Percentiles rank a stretch among this genome's conserved stretches.
Conservation (phyloP, 2,113 vertebrate genomes). For the Ondatra zibethicus region DNA sequence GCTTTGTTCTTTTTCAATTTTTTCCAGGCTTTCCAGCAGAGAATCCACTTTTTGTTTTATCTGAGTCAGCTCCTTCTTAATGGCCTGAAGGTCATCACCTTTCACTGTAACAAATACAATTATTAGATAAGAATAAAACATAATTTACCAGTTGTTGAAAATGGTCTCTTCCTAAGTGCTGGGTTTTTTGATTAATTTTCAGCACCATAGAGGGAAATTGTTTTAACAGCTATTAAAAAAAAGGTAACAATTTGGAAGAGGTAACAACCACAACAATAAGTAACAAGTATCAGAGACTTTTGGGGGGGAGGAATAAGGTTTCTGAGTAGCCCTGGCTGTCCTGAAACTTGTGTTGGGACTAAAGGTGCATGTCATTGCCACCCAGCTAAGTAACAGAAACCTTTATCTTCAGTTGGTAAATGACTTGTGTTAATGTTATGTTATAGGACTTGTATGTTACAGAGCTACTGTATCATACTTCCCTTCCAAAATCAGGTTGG, state of each 20-base stretch:
- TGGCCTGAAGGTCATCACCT: slow-evolving; percentile 92
- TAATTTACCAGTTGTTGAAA: slow-evolving; percentile 11
- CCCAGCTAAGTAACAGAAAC: no score
- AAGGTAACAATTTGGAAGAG: no score
- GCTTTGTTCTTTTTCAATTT: slow-evolving; percentile 92
- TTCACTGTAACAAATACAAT: slow-evolving; percentile 87
- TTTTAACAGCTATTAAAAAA: background rate
- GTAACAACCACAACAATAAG: background rate
- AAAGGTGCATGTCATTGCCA: no score
- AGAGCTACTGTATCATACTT: no score
- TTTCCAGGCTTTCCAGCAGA: slow-evolving; percentile 92
- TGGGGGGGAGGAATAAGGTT: no score
- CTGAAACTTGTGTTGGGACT: no score
- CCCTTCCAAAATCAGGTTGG: no score
- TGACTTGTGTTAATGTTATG: no score
- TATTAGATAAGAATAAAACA: slow-evolving; percentile 34
- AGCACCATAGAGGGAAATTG: background rate
- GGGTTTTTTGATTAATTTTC: background rate
- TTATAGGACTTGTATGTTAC: no score
- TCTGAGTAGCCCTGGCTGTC: no score
- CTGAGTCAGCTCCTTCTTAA: slow-evolving; percentile 89
- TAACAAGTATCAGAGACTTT: background rate
- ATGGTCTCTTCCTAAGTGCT: background rate
- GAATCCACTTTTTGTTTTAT: slow-evolving; percentile 91
- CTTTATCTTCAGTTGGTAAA: no score